Base-by-base conservation (phyloP, 2,888 invertebrate species). In the Tenodera sinensis region DNA sequence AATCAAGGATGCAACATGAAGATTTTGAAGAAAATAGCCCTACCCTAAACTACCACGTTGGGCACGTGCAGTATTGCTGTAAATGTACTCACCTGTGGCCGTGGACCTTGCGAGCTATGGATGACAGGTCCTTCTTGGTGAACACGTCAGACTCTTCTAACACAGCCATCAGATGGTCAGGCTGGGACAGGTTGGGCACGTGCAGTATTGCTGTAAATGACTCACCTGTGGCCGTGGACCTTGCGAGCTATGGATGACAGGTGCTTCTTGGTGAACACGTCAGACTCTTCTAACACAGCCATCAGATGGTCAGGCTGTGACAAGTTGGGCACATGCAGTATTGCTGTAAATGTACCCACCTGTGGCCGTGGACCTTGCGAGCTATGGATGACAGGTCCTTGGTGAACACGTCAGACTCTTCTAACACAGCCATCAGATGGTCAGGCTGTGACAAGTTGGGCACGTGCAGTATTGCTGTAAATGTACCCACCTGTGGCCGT, bases 321-420 rank as follows among this genome's bases (percentile, higher is more conserved):
- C 90, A 99, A 95, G 93, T 98, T 98, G 8, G 98, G 98, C 90
- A 99, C 98, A 93, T 98, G 99, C 84, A 99, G 95, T 30, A 97
- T 96, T 47, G 97, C 96, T 47, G 98, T 98, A 94, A 99, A 99
- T 25, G 98, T 7, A 93, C 94, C 92, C 93, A 98, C 97, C 96
- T 96, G 93, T 96, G 96, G 89, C 97, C 97, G 85, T 96, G 95
- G 91, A 98, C 95, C 92, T 97, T 96, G 91, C 95, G 95, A 91
- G 96, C 96, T 92, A 98, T 96, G 91, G 95, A 95, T 91, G 95
- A 94, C 88, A 98, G 93, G 93, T 98, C 97, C 92, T 96, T 96
- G 88, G 94, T 94, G 93, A 98, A 98, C 9, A 96, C 95, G 91
- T 98, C 97, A 88, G 96, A 95, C 91, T 97, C 96, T 92, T 98